These are phyloP conservation scores for Pterocles gutturalis DNA, from an alignment of 2,113 vertebrate genomes.

Conservation along the genomic window DNA sequence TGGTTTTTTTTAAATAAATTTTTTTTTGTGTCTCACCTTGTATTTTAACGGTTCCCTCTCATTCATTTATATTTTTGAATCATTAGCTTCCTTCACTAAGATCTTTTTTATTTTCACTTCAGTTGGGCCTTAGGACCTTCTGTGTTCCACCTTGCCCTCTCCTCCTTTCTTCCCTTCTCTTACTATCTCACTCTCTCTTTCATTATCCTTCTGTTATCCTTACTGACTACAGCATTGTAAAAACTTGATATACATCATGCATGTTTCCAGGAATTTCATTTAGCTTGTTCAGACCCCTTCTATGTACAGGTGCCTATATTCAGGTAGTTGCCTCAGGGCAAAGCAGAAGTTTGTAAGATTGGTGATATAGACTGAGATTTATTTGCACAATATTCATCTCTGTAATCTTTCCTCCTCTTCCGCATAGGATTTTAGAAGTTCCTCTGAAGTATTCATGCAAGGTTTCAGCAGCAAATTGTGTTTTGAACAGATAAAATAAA, in stretches of 20 bases:
- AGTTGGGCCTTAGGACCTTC: not conserved
- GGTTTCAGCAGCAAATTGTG: constrained; percentile 41
- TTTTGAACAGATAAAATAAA: constrained; percentile 42
- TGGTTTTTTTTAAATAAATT: not conserved
- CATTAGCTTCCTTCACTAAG: not conserved
- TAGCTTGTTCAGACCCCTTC: not conserved
- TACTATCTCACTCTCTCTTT: not conserved
- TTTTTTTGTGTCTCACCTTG: not conserved
- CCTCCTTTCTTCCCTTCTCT: not conserved
- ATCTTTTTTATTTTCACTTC: not conserved
- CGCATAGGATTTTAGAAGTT: not conserved
- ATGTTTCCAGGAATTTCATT: not conserved
- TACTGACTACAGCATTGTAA: not conserved
- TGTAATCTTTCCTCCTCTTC: constrained; percentile 11
- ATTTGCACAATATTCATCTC: constrained; percentile 1
- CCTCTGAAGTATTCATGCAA: not conserved
- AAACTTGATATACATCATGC: not conserved
- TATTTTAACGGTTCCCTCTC: not conserved
- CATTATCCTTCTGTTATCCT: not conserved
- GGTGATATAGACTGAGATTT: constrained; percentile 15
- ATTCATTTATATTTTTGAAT: not conserved
- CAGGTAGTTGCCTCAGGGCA: not conserved
- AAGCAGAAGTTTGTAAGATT: not conserved
- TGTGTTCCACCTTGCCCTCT: not conserved
- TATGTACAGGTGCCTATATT: not conserved